Evolutionary conservation across 2,888 invertebrate genomes (phyloP), one percentile per base, ranked within the genome.

Genomic region (Amphipyra tragopoginis): DNA sequence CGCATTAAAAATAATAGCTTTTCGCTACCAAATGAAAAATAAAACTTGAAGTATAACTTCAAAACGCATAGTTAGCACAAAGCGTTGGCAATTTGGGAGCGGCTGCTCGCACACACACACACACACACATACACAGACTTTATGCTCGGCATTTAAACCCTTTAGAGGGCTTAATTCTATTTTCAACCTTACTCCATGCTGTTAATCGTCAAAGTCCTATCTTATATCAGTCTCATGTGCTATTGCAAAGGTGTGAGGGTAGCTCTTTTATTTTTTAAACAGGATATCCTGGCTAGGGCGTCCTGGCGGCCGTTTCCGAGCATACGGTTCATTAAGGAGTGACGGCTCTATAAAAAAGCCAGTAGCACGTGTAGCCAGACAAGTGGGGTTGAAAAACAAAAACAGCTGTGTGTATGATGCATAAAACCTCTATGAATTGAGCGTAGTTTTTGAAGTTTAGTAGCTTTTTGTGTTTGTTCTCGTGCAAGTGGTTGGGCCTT

Each of bases 201-300:
- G 5, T 43, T 75, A 75, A 49, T 26, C 4, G 13, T 65, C 51
- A 78, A 58, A 69, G 36, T 84, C 54, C 69, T 42, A 8, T 76
- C 15, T 56, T 45, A 51, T 44, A 53, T 65, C 21, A 42, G 11
- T 14, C 50, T 55, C 57, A 59, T 72, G 54, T 58, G 68, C 69
- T 71, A 56, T 52, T 69, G 74, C 68, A 84, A 86, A 89, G 89
- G 91, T 90, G 91, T 86, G 86, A 79, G 90, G 91, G 90, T 89
- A 85, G 89, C 82, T 88, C 90, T 91, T 93, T 93, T 92, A 90
- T 92, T 92, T 89, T 91, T 90, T 83, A 90, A 90, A 93, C 93
- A 93, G 93, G 93, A 93, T 92, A 92, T 93, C 93, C 93, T 92
- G 91, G 80, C 84, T 77, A 85, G 87, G 83, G 88, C 81, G 82